Evolutionary conservation across 2,113 vertebrate genomes (phyloP).

Genomic region (chimpanzee (Pan troglodytes)): NHGRI_mPanTro3-v2.1_pri NC_086015.1:58360001-58360500

Average conservation of each 20-base stretch:
- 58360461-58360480: not conserved
- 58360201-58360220: not conserved
- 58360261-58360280: not conserved
- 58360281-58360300: not conserved
- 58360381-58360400: not conserved
- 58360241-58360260: not conserved
- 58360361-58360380: not conserved
- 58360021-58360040: not conserved
- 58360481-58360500: not conserved
- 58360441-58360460: not conserved
- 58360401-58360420: not conserved
- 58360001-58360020: not conserved
- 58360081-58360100: not conserved
- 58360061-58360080: not conserved
- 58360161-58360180: not conserved
- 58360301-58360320: not conserved
- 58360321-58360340: not conserved
- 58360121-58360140: not conserved
- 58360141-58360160: not conserved
- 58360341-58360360: rapidly evolving
- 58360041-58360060: not conserved
- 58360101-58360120: not conserved
- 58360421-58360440: not conserved
- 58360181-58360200: not conserved
- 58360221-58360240: not conserved